phyloP scores from a whole-genome alignment of 2,113 vertebrate genomes.

The Pseudois nayaur region DNA sequence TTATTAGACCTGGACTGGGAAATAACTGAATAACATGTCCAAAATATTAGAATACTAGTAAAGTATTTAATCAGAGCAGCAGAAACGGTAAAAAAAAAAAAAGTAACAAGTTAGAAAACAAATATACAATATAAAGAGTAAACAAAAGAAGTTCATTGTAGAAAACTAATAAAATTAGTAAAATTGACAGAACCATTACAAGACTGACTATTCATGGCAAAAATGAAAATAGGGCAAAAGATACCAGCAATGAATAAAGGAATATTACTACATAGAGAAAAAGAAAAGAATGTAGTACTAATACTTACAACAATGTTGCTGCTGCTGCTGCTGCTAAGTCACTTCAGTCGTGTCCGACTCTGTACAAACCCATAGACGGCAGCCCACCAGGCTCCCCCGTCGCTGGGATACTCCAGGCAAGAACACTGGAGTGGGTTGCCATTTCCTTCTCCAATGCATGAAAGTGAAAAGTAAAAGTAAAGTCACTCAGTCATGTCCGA shows the following conservation, averaged over 20 bases:
- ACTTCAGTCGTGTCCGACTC: rapidly evolving
- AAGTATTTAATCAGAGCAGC: background rate
- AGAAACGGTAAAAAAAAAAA: background rate
- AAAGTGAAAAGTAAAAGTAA: no score
- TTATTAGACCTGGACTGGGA: background rate
- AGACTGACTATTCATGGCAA: background rate
- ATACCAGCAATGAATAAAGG: background rate
- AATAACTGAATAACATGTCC: background rate
- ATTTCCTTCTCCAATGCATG: no score
- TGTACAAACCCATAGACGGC: no score
- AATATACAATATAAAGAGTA: background rate
- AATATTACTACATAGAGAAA: background rate
- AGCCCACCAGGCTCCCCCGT: no score
- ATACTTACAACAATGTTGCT: background rate
- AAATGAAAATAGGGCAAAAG: background rate
- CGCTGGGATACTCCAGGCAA: no score
- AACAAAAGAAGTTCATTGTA: background rate
- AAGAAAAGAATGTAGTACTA: background rate
- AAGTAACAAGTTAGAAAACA: background rate
- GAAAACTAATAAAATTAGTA: background rate
- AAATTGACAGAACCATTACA: background rate
- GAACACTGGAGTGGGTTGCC: no score
- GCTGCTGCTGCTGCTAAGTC: no score
- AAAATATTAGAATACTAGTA: background rate
- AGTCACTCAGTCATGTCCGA: no score